A percentile compares a stretch with the other conserved stretches of the same genome.
Conservation (phyloP, 2,797 vertebrate species). For the Hoplostethus mediterraneus region DNA sequence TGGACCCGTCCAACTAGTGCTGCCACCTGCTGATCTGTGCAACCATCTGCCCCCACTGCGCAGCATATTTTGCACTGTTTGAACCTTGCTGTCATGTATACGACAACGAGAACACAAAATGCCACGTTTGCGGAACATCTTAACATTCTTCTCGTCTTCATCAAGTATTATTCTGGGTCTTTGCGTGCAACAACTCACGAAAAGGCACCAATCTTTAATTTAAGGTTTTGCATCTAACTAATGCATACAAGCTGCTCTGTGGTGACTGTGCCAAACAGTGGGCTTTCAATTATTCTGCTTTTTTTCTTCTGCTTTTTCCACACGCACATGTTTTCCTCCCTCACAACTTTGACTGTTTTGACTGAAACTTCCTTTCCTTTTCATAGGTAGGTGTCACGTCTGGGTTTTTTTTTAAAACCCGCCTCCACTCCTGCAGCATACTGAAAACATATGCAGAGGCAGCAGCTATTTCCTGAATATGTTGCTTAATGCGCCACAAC, state of each 20-base stretch:
- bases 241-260: constrained; percentile 64
- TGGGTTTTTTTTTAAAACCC: constrained; percentile 42
- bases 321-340: constrained; percentile 14
- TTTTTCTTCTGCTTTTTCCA: constrained; percentile 29
- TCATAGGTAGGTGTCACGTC: constrained; percentile 43
- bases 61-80: constrained; percentile 7
- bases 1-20: neutral
- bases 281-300: constrained; percentile 55
- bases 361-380: constrained; percentile 30
- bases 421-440: constrained; percentile 39
- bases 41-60: neutral
- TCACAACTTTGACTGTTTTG: constrained; percentile 40
- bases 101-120: neutral
- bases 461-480: constrained; percentile 53
- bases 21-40: constrained; percentile 27
- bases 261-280: constrained; percentile 36
- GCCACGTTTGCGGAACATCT: constrained; percentile 5
- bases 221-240: constrained; percentile 62
- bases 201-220: constrained; percentile 62
- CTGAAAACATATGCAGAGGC: constrained; percentile 64
- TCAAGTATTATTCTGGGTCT: constrained; percentile 48
- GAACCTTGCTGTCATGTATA: neutral
- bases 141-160: constrained; percentile 34
- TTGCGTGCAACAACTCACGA: constrained; percentile 23
- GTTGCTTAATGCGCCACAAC: constrained; percentile 42